Base-by-base conservation (phyloP, 1,140 invertebrate species). In the Nylanderia fulva region DNA sequence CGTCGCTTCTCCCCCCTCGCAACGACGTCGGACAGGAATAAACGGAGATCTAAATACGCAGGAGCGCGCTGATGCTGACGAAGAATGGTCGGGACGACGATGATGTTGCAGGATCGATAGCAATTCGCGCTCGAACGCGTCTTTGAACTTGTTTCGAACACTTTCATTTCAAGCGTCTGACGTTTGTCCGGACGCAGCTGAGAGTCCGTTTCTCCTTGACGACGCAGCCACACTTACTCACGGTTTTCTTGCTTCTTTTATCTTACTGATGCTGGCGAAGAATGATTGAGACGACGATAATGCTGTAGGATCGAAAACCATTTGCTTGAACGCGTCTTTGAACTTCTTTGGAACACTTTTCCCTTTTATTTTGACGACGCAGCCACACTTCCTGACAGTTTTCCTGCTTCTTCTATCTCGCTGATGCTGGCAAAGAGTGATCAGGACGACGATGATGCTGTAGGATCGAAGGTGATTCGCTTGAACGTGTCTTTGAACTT, bases 221-320 rank as follows among this genome's bases (percentile, higher is more conserved):
- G 5, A 80, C 13, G 39, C 91, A 92, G 11, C 91, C 92, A n/a
- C 90, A 92, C 60, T 91, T 90, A 18, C 83, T 86, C 11, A 45
- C 5, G 8, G 56, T 36, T 11, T 86, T 66, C 36, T 63, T 66
- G 15, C 21, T 54, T 6, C n/a, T 21, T 27, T 45, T 33, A n/a
- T n/a, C n/a, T n/a, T n/a, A n/a, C n/a, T n/a, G n/a, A n/a, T n/a
- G n/a, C n/a, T n/a, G n/a, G n/a, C n/a, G n/a, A n/a, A n/a, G n/a
- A n/a, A n/a, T n/a, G n/a, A n/a, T n/a, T n/a, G n/a, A n/a, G n/a
- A n/a, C n/a, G n/a, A n/a, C n/a, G n/a, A n/a, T n/a, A n/a, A n/a
- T n/a, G n/a, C n/a, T n/a, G n/a, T n/a, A n/a, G n/a, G n/a, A n/a
- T n/a, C n/a, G n/a, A n/a, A n/a, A n/a, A n/a, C n/a, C n/a, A n/a